A percentile compares a stretch with the other conserved stretches of the same genome.
phyloP scores from a whole-genome alignment of 2,888 invertebrate genomes.

The Tolmerus cingulatus region DNA sequence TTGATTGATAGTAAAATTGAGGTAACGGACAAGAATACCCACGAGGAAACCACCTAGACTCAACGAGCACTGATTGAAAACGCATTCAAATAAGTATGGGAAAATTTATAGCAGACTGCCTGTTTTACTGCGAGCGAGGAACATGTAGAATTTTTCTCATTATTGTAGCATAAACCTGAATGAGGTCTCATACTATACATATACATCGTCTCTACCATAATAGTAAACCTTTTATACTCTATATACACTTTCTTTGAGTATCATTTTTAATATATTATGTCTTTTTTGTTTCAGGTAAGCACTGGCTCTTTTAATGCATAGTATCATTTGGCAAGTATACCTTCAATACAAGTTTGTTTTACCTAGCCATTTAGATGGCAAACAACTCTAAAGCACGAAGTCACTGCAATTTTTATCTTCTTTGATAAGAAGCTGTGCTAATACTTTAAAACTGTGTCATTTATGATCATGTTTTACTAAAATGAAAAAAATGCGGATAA shows the following conservation, averaged over 20 bases:
- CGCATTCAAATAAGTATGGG: neutral
- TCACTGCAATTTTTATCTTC: neutral
- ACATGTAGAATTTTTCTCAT: neutral
- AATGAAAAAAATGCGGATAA: neutral
- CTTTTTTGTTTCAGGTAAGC: neutral
- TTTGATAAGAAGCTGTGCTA: neutral
- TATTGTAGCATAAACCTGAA: neutral
- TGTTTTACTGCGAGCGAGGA: neutral
- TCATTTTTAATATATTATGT: neutral
- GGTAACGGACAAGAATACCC: neutral
- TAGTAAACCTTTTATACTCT: neutral
- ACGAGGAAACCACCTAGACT: neutral
- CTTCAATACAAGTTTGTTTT: neutral
- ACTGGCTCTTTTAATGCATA: neutral
- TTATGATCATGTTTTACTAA: neutral
- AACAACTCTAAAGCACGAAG: neutral
- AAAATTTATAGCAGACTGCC: neutral
- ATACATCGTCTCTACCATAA: neutral
- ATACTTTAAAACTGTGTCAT: neutral
- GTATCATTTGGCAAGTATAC: neutral
- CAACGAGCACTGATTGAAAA: neutral
- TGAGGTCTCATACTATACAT: neutral
- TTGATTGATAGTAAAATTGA: neutral
- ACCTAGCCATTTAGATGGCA: neutral
- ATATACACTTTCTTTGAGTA: neutral